Base-by-base conservation (phyloP, 2,797 vertebrate species). In the Pteropus rufus region DNA sequence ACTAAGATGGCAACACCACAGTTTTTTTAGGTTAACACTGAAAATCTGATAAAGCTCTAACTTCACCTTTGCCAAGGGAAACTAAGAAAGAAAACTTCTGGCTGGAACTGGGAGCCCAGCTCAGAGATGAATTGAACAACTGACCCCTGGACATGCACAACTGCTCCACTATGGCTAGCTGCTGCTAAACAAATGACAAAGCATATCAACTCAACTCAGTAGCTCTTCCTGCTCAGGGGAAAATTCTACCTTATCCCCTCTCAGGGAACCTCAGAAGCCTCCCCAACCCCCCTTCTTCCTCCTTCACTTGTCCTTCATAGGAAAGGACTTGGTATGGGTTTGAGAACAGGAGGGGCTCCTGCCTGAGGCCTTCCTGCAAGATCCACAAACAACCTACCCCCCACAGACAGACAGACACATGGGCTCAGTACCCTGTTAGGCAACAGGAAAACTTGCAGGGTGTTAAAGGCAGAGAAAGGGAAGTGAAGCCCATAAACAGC, bases 401-500 rank as follows among this genome's bases (percentile, higher is more conserved):
- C 75, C 18, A 11, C 11, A 60, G 26, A 77, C 62, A 7, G 72
- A 94, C 67, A 81, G 84, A 87, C 87, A 80, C 56, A 18, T n/a
- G 83, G 85, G 83, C 46, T 89, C 34, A n/a, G 84, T 67, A 91
- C 91, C 62, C 70, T 82, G 34, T 93, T 31, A 49, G 58, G 54
- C 84, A 80, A 97, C 96, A 97, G 97, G 97, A 97, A 98, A 97
- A 75, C 85, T 77, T 4, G 4, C 62, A 18, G 84, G 81, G 92
- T 85, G 62, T 49, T 49, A 49, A 49, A 49, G 49, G 49, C 49
- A 49, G 15, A 49, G 21, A 56, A 56, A 56, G 54, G 54, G 54
- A 56, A 56, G 54, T 56, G 54, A 56, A 56, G 54, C 54, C 54
- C 21, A 23, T 56, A 56, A 56, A 56, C 21, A 56, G 54, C 54